A percentile compares a stretch with the other conserved stretches of the same genome.
Conservation (phyloP, 2,888 invertebrate species). For the Himalopsyche tibetana region DNA sequence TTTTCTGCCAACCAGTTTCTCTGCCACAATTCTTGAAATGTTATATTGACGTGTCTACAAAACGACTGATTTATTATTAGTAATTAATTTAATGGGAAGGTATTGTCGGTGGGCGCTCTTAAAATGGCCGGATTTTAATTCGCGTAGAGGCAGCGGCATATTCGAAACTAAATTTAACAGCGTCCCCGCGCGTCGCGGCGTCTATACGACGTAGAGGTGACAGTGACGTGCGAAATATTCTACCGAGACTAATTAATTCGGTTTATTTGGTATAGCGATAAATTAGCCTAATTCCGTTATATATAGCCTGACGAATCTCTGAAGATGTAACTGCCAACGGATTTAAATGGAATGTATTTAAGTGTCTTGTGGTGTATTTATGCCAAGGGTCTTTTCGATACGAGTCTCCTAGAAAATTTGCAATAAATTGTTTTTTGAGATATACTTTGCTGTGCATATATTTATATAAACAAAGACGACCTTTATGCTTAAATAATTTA, state of each 20-base stretch:
- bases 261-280: background rate
- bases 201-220: background rate
- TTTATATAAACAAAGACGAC: too few species aligned
- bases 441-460: too few species aligned
- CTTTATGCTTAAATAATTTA: too few species aligned
- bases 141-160: background rate
- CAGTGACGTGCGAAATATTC: background rate
- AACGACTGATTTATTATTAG: background rate
- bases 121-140: background rate
- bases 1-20: background rate
- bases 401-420: too few species aligned
- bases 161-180: slow-evolving; percentile 28
- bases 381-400: too few species aligned
- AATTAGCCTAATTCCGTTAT: too few species aligned
- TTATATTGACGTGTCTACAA: background rate
- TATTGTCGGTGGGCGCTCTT: slow-evolving; percentile 10
- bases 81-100: slow-evolving; percentile 24
- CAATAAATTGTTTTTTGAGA: too few species aligned
- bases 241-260: slow-evolving; percentile 11
- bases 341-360: too few species aligned
- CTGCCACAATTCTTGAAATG: background rate
- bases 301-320: too few species aligned
- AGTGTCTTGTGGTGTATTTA: too few species aligned
- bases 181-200: slow-evolving; percentile 44
- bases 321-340: too few species aligned